Base-by-base conservation (phyloP, 2,113 vertebrate species). In the Catharus fuscescens region DNA sequence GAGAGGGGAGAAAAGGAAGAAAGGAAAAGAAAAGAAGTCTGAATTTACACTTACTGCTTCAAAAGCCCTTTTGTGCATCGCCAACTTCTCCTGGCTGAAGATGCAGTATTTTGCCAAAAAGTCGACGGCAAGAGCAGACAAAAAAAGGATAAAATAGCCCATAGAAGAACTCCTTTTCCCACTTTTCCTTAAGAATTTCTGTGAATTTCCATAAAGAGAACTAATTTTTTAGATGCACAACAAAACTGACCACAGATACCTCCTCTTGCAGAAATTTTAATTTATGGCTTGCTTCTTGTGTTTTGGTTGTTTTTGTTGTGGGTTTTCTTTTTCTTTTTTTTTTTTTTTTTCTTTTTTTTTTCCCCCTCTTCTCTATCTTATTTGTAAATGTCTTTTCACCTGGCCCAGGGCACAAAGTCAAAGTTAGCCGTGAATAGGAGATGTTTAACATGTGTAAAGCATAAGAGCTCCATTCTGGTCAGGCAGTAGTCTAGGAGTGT, bases 31-130 rank as follows among this genome's bases (percentile, higher is more conserved):
- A 97, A 98, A 97, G 95, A 96, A 97, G 97, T 92, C 97, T 98
- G 97, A 97, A 97, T 97, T 98, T 98, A 98, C 97, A 99, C 99
- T 98, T 98, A 98, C 98, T 53, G 97, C 98, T 98, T 99, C 98
- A 98, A 99, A 99, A 98, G 98, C 98, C 96, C 98, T 98, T 99
- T 99, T 99, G 98, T 99, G 98, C 93, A 97, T 96, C 3, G 97
- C 98, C 98, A 99, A 96, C 98, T 98, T 99, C 98, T 99, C 98
- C 96, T 98, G 97, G 97, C 98, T 98, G 98, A 99, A 99, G 97
- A 99, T 98, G 97, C 98, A 98, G 96, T 97, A 98, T 98, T 99
- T 99, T 98, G 98, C 98, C 98, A 99, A 98, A 98, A 99, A 99
- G 98, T 99, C 98, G 96, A 98, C 98, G 98, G 98, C 94, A 98